Evolutionary conservation across 2,113 vertebrate genomes (phyloP), one percentile per base, ranked within the genome.

Genomic region (Dryoscopus gambensis): DNA sequence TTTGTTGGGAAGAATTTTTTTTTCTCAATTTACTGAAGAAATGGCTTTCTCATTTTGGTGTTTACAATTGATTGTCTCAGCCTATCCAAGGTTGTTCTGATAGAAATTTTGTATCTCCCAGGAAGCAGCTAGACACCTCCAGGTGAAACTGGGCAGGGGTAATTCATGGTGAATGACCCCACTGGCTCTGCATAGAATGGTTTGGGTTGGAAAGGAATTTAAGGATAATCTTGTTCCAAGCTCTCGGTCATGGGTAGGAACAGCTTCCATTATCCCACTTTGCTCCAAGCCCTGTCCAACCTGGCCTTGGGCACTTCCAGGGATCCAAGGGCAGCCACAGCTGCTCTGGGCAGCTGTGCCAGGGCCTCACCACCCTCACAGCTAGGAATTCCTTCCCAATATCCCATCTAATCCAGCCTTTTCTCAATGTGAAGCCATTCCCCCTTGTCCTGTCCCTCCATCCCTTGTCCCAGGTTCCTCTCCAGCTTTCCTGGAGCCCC

Each of bases 271-370:
- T 6, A 0, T 14, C 9, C 64, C 39, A 53, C 9, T 5, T 0
- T 40, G 9, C 39, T 82, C 33, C 28, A 15, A 59, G 20, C 9
- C 15, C 39, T 0, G 0, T 68, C 39, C 69, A 68, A 0, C 13
- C 16, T n/a, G 53, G 16, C 24, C 16, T n/a, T 30, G 39, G 4
- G 0, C 28, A 52, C 13, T 67, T 0, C 27, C 13, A 39, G 46
- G 39, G 20, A 75, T 53, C n/a, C n/a, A n/a, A 39, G 23, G 13
- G 3, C 33, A 60, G 16, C 23, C 52, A 5, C 37, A 67, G 28
- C 33, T 74, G 4, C 52, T 67, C 46, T 39, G 52, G 27, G 10
- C 13, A 44, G 1, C 19, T 67, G 33, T 7, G 37, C 33, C 60
- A 89, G 60, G 27, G 7, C 13, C n/a, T 52, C 3, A 1, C 7